These are phyloP conservation scores for Dicyrtomina minuta DNA, from an alignment of 2,888 invertebrate species.

Conservation along the genomic window DNA sequence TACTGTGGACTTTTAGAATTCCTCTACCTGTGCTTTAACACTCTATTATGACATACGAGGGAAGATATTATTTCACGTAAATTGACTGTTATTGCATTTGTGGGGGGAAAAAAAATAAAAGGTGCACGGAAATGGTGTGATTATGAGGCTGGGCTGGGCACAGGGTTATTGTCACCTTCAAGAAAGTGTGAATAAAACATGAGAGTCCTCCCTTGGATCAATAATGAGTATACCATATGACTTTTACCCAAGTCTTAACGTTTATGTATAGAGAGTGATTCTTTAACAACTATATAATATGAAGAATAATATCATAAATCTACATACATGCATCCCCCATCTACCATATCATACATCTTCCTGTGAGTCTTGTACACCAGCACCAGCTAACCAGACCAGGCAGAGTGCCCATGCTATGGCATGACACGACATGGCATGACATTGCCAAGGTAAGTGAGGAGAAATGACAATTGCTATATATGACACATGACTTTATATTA, in stretches of 20 bases:
- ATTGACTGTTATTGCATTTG: conserved; percentile 44
- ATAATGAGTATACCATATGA: conserved; percentile 35
- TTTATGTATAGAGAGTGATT: neutral
- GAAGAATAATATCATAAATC: neutral
- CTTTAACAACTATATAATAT: too few species aligned
- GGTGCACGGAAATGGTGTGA: conserved; percentile 29
- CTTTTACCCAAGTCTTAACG: too few species aligned
- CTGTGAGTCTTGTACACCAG: too few species aligned
- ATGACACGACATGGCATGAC: too few species aligned
- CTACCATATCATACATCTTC: too few species aligned
- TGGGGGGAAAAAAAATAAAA: conserved; percentile 14
- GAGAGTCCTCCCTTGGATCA: conserved; percentile 39
- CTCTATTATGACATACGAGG: conserved; percentile 39
- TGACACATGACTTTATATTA: too few species aligned
- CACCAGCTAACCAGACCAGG: too few species aligned
- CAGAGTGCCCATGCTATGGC: too few species aligned
- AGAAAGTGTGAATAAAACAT: conserved; percentile 43
- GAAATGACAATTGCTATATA: too few species aligned
- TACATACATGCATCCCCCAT: neutral
- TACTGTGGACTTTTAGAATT: conserved; percentile 10
- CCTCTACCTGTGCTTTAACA: conserved; percentile 36
- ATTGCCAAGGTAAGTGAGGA: too few species aligned
- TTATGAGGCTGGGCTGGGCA: conserved; percentile 24
- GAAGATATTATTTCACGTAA: conserved; percentile 43
- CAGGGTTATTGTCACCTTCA: conserved; percentile 40